phyloP scores from a whole-genome alignment of 2,888 invertebrate genomes.

The Biston stratarius region DNA sequence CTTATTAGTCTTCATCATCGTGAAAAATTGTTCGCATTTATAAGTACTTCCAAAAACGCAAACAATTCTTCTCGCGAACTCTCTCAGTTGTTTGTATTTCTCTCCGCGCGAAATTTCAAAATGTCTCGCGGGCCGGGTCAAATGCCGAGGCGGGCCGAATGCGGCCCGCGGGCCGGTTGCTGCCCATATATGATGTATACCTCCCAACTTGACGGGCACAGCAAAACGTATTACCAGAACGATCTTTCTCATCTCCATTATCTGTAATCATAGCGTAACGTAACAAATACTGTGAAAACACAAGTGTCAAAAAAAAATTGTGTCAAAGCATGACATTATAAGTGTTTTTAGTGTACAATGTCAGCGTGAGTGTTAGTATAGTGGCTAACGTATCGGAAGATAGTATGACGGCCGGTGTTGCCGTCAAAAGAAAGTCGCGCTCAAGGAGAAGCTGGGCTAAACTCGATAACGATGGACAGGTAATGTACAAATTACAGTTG shows the following conservation, averaged over 20 bases:
- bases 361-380: conserved; percentile 35
- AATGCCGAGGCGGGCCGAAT: no score
- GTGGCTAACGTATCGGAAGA: conserved; percentile 40
- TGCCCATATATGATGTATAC: no score
- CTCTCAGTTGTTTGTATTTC: no score
- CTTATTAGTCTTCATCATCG: no score
- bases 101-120: no score
- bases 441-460: conserved; percentile 75
- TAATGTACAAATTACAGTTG: no score
- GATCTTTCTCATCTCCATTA: neutral
- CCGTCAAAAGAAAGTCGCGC: conserved; percentile 71
- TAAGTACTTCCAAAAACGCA: no score
- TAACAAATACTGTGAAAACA: neutral
- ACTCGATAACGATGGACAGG: conserved; percentile 77
- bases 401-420: conserved; percentile 78
- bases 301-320: neutral
- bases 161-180: no score
- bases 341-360: conserved; percentile 34
- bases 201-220: no score
- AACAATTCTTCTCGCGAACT: no score
- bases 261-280: neutral
- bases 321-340: neutral
- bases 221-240: conserved; percentile 3
- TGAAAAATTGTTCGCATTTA: no score
- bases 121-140: no score